Conservation (phyloP, 2,888 invertebrate species). For the Ophion costatus region DNA sequence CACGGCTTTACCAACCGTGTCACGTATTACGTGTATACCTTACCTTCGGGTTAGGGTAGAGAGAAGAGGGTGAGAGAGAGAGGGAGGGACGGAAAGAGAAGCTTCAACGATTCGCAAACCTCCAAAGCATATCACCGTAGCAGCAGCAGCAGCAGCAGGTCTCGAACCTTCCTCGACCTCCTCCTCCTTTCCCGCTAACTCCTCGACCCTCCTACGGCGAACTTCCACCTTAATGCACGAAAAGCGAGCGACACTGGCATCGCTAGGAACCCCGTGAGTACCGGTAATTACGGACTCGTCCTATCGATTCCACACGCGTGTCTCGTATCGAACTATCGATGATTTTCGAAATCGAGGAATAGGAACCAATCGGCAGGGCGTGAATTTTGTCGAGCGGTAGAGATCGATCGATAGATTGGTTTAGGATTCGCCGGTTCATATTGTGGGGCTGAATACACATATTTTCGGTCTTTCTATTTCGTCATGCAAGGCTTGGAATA, state of each 20-base stretch:
- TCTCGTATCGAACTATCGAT: too few relatives aligned
- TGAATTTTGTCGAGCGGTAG: too few relatives aligned
- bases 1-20: slow-evolving; percentile 83
- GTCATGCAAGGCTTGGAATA: too few relatives aligned
- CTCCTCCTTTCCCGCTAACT: slow-evolving; percentile 3
- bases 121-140: slow-evolving; percentile 42
- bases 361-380: too few relatives aligned
- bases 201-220: slow-evolving; percentile 72
- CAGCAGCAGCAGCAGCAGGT: neutral
- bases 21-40: slow-evolving; percentile 82
- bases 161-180: slow-evolving; percentile 9
- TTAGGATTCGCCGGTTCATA: too few relatives aligned
- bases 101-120: slow-evolving; percentile 55
- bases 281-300: neutral
- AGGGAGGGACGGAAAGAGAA: slow-evolving; percentile 8
- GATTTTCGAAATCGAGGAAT: too few relatives aligned
- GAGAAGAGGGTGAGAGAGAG: slow-evolving; percentile 30
- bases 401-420: too few relatives aligned
- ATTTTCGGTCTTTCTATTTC: too few relatives aligned
- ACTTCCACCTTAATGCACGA: slow-evolving; percentile 80
- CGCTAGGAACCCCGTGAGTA: slow-evolving; percentile 74
- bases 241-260: slow-evolving; percentile 67
- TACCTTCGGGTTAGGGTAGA: slow-evolving; percentile 72
- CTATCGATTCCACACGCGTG: too few relatives aligned
- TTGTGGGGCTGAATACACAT: too few relatives aligned